Percentiles rank a stretch among this genome's conserved stretches.
Conservation (phyloP, 1,140 invertebrate genomes). For the Argopecten irradians region DNA sequence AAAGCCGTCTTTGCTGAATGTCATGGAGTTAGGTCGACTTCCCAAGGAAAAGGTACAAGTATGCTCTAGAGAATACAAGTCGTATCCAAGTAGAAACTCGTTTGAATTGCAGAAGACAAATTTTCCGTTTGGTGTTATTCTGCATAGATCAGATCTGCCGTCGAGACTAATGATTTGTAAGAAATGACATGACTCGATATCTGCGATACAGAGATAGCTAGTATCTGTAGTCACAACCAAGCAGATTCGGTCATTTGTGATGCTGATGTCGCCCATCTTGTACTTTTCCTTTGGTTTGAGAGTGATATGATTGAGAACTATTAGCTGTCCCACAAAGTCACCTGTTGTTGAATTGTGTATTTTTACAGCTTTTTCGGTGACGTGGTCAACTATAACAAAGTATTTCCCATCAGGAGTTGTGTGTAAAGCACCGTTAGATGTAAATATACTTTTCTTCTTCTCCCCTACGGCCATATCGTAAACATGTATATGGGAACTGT, state of each 20-base stretch:
- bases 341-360: conserved; percentile 70
- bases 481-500: conserved; percentile 60
- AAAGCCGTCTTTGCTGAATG: conserved; percentile 64
- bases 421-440: conserved; percentile 71
- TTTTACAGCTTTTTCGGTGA: conserved; percentile 73
- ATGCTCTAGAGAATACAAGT: conserved; percentile 68
- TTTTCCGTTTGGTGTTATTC: conserved; percentile 66
- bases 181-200: conserved; percentile 63
- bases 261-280: conserved; percentile 61
- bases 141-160: conserved; percentile 65
- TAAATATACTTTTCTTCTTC: conserved; percentile 58
- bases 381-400: conserved; percentile 72
- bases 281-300: conserved; percentile 69
- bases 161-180: conserved; percentile 69
- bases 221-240: conserved; percentile 67
- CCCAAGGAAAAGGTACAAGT: conserved; percentile 61
- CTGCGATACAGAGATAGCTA: conserved; percentile 72
- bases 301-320: conserved; percentile 70
- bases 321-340: conserved; percentile 71
- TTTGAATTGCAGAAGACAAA: conserved; percentile 72
- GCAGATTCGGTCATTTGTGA: conserved; percentile 68
- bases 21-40: conserved; percentile 57
- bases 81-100: conserved; percentile 66
- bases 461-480: conserved; percentile 71
- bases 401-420: conserved; percentile 68